These are phyloP conservation scores for Coendou prehensilis DNA, from an alignment of 2,797 vertebrate species.

Conservation along the genomic window DNA sequence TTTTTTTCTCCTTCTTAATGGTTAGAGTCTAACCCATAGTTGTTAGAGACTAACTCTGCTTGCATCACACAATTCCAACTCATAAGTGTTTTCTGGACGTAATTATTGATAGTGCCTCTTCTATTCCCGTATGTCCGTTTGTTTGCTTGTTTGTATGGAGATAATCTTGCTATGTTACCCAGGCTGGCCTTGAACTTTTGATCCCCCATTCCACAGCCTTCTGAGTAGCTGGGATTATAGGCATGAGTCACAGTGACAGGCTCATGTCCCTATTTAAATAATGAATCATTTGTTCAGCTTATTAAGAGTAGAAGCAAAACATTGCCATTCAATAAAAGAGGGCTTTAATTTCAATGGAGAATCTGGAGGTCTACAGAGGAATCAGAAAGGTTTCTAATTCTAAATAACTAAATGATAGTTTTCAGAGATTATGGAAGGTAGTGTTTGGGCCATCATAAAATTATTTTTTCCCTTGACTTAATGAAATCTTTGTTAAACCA, in stretches of 20 bases:
- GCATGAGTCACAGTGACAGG: background rate
- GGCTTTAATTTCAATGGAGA: background rate
- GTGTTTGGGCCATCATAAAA: background rate
- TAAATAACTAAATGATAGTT: background rate
- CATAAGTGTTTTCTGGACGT: background rate
- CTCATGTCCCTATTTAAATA: background rate
- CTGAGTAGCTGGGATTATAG: background rate
- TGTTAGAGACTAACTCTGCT: background rate
- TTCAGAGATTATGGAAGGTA: background rate
- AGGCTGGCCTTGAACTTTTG: background rate
- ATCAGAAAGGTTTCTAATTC: background rate
- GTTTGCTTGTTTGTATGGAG: background rate
- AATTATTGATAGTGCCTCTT: background rate
- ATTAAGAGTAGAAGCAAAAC: slow-evolving; percentile 4
- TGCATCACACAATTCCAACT: background rate
- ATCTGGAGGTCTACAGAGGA: background rate
- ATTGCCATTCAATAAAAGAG: background rate
- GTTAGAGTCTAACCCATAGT: background rate
- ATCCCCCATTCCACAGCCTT: background rate
- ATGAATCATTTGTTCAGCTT: background rate
- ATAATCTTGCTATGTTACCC: background rate
- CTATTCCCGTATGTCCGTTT: background rate
- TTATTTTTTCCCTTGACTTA: background rate
- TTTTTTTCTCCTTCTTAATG: background rate
- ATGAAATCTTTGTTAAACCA: slow-evolving; percentile 43